These are phyloP conservation scores for Saguinus imperator DNA, from an alignment of 2,113 vertebrate species.

Conservation along the genomic window DNA sequence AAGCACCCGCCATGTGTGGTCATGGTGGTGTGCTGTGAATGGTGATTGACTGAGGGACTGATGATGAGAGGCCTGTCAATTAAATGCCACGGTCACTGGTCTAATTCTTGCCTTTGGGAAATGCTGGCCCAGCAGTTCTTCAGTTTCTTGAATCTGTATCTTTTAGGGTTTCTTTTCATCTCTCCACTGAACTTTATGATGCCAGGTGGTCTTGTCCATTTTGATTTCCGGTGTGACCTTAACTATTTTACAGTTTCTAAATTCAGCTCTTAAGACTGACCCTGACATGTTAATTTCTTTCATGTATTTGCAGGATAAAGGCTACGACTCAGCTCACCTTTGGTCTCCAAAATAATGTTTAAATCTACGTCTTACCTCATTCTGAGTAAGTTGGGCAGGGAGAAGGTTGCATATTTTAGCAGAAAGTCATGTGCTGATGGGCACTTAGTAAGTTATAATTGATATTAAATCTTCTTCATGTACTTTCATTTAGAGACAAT, in stretches of 20 bases:
- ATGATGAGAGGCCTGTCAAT: too few species aligned
- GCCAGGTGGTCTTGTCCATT: neutral
- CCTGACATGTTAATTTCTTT: neutral
- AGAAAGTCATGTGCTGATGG: neutral
- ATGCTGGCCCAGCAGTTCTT: neutral
- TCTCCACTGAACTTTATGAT: neutral
- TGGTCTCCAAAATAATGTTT: neutral
- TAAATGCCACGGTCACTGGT: neutral
- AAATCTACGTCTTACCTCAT: neutral
- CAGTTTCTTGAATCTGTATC: neutral
- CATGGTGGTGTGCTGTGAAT: rapidly evolving
- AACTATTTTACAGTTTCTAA: neutral
- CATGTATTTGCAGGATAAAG: neutral
- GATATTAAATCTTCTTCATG: neutral
- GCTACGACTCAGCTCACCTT: neutral
- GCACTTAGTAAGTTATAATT: neutral
- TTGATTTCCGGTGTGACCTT: neutral
- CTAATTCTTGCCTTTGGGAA: neutral
- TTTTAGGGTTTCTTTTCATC: neutral
- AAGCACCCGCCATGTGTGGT: rapidly evolving
- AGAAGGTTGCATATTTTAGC: neutral
- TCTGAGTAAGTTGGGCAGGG: neutral
- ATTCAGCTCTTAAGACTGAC: neutral
- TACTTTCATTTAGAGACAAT: neutral
- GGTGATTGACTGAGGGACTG: neutral